phyloP scores from a whole-genome alignment of 2,888 invertebrate genomes.

The Phalera bucephala region DNA sequence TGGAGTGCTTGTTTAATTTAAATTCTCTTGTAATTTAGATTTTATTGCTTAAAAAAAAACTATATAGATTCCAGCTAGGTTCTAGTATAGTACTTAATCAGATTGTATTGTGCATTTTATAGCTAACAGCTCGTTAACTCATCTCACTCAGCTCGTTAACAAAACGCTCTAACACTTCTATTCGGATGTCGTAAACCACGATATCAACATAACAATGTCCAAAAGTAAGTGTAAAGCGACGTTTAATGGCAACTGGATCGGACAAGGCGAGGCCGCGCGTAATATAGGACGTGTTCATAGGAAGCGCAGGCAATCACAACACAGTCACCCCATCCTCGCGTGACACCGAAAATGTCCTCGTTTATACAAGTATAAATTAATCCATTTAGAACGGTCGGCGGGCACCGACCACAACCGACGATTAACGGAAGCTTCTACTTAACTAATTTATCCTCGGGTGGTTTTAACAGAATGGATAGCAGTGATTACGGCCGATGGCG shows the following conservation, averaged over 20 bases:
- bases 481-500: slow-evolving; percentile 75
- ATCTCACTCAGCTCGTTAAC: too few species aligned
- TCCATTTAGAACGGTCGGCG: slow-evolving; percentile 80
- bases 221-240: slow-evolving; percentile 27
- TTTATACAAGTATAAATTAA: slow-evolving; percentile 83
- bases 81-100: too few species aligned
- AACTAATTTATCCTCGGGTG: slow-evolving; percentile 83
- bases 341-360: slow-evolving; percentile 83
- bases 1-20: background rate
- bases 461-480: slow-evolving; percentile 84
- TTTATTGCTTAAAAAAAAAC: too few species aligned
- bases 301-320: slow-evolving; percentile 79
- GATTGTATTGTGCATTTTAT: too few species aligned
- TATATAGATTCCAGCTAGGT: too few species aligned
- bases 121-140: slow-evolving; percentile 3
- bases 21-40: too few species aligned
- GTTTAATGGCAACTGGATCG: slow-evolving; percentile 32
- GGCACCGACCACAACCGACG: slow-evolving; percentile 76
- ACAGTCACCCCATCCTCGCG: slow-evolving; percentile 81
- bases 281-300: slow-evolving; percentile 75
- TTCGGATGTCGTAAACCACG: slow-evolving; percentile 36
- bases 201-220: slow-evolving; percentile 33
- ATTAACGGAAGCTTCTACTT: slow-evolving; percentile 84
- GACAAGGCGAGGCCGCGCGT: slow-evolving; percentile 46
- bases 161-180: slow-evolving; percentile 26